A percentile compares a stretch with the other conserved stretches of the same genome.
These are phyloP conservation scores for Rhombomys opimus DNA, from an alignment of 2,113 vertebrate species.

Conservation along the genomic window DNA sequence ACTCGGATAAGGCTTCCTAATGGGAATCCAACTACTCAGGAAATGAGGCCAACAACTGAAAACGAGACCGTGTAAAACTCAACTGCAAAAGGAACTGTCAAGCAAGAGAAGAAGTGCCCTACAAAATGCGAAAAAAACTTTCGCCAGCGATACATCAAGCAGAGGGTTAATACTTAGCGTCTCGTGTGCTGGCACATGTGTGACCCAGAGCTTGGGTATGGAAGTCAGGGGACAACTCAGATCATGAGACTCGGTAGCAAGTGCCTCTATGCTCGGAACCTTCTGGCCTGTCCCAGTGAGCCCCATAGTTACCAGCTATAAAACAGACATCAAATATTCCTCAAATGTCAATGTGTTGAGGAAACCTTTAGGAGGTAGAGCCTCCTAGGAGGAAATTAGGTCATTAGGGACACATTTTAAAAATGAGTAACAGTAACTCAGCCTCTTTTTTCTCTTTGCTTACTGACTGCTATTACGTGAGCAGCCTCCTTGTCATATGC, in stretches of 20 bases:
- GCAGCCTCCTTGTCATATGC: not conserved
- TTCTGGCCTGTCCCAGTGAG: no score
- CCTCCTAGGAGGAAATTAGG: not conserved
- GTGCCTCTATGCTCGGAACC: not conserved
- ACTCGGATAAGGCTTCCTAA: not conserved
- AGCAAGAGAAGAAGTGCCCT: not conserved
- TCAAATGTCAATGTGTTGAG: not conserved
- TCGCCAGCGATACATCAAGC: not conserved
- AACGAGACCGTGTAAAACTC: not conserved
- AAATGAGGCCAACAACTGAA: not conserved
- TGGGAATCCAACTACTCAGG: not conserved
- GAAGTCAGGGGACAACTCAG: not conserved
- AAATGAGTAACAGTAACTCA: not conserved
- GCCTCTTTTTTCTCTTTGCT: not conserved
- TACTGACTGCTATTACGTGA: not conserved
- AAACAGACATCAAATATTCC: not conserved
- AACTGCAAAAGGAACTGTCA: not conserved
- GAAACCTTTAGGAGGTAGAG: not conserved
- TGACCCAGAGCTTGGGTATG: no score
- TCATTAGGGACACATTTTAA: not conserved
- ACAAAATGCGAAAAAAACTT: no score
- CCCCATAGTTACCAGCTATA: not conserved
- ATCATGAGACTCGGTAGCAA: not conserved
- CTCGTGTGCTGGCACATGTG: not conserved
- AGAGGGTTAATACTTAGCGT: not conserved